Conservation (phyloP, 2,113 vertebrate genomes). For the Calyptomena viridis region DNA sequence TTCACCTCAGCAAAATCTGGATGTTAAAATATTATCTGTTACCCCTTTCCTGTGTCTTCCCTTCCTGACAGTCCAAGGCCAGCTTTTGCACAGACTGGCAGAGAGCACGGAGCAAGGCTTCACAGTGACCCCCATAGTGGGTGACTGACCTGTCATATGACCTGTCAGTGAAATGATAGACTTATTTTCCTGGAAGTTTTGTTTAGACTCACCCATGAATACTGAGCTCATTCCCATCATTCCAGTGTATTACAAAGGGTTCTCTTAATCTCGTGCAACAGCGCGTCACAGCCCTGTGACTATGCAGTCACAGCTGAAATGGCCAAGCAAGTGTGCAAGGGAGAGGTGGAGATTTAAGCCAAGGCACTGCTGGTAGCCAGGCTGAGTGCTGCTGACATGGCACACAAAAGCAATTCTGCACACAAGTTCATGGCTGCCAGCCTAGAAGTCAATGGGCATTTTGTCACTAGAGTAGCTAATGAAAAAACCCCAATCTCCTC, state of each 20-base stretch:
- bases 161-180: rapidly evolving
- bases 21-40: background rate
- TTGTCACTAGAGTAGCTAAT: background rate
- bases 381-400: background rate
- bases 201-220: background rate
- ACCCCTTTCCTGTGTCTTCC: background rate
- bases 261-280: background rate
- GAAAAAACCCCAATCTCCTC: background rate
- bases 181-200: background rate
- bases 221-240: background rate
- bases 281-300: background rate
- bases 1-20: background rate
- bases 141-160: background rate
- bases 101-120: background rate
- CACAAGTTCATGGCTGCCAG: background rate
- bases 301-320: background rate
- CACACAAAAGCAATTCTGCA: background rate
- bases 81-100: background rate
- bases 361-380: background rate
- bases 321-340: rapidly evolving
- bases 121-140: background rate
- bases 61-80: background rate
- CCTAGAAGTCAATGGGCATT: background rate
- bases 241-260: background rate
- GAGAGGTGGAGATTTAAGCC: background rate